Evolutionary conservation across 2,797 vertebrate genomes (phyloP).

Genomic region (Rhodeus uyekii): DNA sequence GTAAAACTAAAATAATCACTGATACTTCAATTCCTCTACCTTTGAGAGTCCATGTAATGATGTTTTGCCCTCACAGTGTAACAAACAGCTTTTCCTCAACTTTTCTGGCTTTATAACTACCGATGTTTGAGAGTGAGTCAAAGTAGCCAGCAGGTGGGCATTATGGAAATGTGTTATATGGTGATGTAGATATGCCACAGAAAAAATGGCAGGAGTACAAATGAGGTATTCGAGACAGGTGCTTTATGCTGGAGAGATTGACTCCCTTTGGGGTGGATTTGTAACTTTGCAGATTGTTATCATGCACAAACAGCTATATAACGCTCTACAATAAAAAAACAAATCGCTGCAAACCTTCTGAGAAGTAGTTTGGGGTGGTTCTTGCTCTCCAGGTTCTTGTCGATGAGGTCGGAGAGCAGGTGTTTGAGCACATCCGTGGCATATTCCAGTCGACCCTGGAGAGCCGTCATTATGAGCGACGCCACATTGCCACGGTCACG

Average conservation of each 20-base stretch:
- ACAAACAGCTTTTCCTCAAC: neutral
- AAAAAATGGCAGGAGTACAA: neutral
- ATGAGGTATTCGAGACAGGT: neutral
- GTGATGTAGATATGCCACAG: neutral
- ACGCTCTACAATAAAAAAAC: too few relatives aligned
- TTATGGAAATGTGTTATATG: neutral
- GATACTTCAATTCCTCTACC: too few relatives aligned
- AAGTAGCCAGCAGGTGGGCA: neutral
- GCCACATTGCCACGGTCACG: slow-evolving; percentile 96
- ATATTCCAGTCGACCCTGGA: slow-evolving; percentile 93
- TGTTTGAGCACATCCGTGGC: slow-evolving; percentile 97
- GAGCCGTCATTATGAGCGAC: slow-evolving; percentile 96
- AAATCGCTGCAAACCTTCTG: slow-evolving; percentile 90
- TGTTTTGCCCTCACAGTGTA: neutral
- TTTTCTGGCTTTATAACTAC: neutral
- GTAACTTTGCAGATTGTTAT: neutral
- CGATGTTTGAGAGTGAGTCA: neutral
- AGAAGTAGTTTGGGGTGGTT: slow-evolving; percentile 97
- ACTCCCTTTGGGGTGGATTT: neutral
- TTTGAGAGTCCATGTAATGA: neutral
- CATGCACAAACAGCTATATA: neutral
- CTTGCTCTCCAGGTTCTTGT: slow-evolving; percentile 98
- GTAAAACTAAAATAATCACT: too few relatives aligned
- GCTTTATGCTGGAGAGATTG: neutral
- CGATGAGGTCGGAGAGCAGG: slow-evolving; percentile 94